Evolutionary conservation across 1,140 invertebrate genomes (phyloP), one percentile per base, ranked within the genome.

Genomic region (Atopsyche davidsoni): DNA sequence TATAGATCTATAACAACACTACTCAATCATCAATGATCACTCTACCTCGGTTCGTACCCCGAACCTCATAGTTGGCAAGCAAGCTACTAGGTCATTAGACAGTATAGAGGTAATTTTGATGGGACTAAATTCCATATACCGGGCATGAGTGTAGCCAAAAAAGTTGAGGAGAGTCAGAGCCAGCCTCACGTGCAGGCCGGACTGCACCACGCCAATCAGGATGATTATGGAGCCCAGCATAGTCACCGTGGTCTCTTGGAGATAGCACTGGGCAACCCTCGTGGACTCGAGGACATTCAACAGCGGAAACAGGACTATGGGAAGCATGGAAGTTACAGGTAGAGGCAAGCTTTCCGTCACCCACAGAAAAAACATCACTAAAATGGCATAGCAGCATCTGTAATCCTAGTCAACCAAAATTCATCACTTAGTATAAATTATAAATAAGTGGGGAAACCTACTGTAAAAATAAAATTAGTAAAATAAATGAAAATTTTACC

Each of bases 311-410:
- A 82, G 53, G 4, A 79, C 68, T 0, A 83, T 54, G 0, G 82
- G 82, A 2, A 85, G 47, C 0, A 84, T 60, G 1, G 81, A 66
- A 1, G 82, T 83, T 4, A 83, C 62, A 1, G 75, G 64, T 40
- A 83, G 59, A 0, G 81, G 81, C 3, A 85, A 56, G 1, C 70
- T 69, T 63, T 85, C 81, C 1, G 74, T 72, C 59, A 83, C 69
- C 81, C 81, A 85, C 60, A 77, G 89, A 1, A 83, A 64, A 1
- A 80, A 81, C 83, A 89, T 87, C 4, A n/a, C n/a, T n/a, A n/a
- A n/a, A n/a, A n/a, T n/a, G n/a, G n/a, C n/a, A n/a, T n/a, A n/a
- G n/a, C n/a, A n/a, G n/a, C n/a, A n/a, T n/a, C n/a, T n/a, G n/a
- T n/a, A n/a, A n/a, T n/a, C n/a, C n/a, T n/a, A n/a, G n/a, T n/a